Conservation (phyloP, 1,140 invertebrate species). For the Chelonus insularis region DNA sequence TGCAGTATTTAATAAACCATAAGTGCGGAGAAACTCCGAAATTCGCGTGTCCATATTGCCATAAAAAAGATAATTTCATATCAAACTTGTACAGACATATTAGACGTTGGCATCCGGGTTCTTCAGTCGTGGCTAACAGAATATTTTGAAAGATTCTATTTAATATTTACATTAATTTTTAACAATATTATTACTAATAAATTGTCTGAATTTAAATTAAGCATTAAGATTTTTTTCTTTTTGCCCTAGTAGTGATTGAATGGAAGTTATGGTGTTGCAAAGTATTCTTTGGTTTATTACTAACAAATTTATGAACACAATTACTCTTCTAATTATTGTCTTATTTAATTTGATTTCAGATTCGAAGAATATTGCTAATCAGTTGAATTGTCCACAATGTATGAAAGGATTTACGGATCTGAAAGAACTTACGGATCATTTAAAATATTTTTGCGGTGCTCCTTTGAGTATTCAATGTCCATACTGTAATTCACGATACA, state of each 20-base stretch:
- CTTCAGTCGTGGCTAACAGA: conserved; percentile 38
- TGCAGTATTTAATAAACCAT: conserved; percentile 56
- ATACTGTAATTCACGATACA: conserved; percentile 38
- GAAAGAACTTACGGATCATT: conserved; percentile 36
- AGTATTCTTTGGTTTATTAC: too few relatives aligned
- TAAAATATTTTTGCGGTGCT: conserved; percentile 26
- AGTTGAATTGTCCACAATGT: conserved; percentile 45
- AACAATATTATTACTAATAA: too few relatives aligned
- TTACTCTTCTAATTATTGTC: not conserved
- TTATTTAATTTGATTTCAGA: conserved; percentile 3
- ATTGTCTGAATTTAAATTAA: too few relatives aligned
- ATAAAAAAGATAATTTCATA: conserved; percentile 48
- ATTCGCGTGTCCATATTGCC: conserved; percentile 55
- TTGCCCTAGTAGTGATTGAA: too few relatives aligned
- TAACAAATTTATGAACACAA: too few relatives aligned
- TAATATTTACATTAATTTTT: too few relatives aligned
- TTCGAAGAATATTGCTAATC: not conserved
- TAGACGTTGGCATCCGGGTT: conserved; percentile 51
- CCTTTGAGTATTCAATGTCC: conserved; percentile 28
- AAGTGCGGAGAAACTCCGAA: conserved; percentile 47
- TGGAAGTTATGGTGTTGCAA: too few relatives aligned
- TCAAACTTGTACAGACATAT: conserved; percentile 51
- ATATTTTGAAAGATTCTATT: too few relatives aligned
- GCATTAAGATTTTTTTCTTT: too few relatives aligned
- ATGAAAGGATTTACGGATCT: conserved; percentile 41